Evolutionary conservation across 1,140 invertebrate genomes (phyloP).

Genomic region (Calephelis nemesis): DNA sequence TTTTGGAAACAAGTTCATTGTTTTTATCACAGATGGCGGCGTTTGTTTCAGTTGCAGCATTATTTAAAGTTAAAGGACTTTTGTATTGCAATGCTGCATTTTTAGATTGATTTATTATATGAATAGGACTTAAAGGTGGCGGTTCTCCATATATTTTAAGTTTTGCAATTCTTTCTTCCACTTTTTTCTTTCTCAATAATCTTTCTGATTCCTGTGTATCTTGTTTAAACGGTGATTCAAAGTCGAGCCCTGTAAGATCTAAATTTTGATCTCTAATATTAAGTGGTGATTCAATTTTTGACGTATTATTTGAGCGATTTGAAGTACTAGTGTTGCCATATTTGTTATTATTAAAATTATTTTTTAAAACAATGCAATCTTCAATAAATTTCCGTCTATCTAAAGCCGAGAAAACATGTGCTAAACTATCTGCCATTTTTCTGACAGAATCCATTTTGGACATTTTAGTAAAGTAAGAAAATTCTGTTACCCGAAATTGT

Average conservation of each 20-base stretch:
- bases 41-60: slow-evolving; percentile 39
- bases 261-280: slow-evolving; percentile 39
- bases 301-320: slow-evolving; percentile 41
- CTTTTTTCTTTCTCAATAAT: slow-evolving; percentile 47
- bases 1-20: slow-evolving; percentile 14
- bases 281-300: slow-evolving; percentile 50
- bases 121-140: slow-evolving; percentile 58
- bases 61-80: slow-evolving; percentile 49
- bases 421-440: slow-evolving; percentile 41
- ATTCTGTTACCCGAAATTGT: slow-evolving; percentile 61
- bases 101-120: slow-evolving; percentile 60
- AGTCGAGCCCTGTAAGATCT: slow-evolving; percentile 59
- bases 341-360: slow-evolving; percentile 42
- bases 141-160: slow-evolving; percentile 73
- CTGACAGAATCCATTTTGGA: slow-evolving; percentile 48
- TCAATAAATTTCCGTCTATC: slow-evolving; percentile 51
- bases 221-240: slow-evolving; percentile 65
- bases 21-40: not conserved
- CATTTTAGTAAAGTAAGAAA: slow-evolving; percentile 63
- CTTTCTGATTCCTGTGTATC: slow-evolving; percentile 42
- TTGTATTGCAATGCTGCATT: slow-evolving; percentile 52
- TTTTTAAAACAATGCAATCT: slow-evolving; percentile 52
- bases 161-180: slow-evolving; percentile 61
- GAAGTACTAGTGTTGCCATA: slow-evolving; percentile 40
- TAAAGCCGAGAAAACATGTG: slow-evolving; percentile 38